Evolutionary conservation across 2,888 invertebrate species (phyloP), one percentile per base, ranked within the genome.

Genomic region (Synanthedon myopaeformis): DNA sequence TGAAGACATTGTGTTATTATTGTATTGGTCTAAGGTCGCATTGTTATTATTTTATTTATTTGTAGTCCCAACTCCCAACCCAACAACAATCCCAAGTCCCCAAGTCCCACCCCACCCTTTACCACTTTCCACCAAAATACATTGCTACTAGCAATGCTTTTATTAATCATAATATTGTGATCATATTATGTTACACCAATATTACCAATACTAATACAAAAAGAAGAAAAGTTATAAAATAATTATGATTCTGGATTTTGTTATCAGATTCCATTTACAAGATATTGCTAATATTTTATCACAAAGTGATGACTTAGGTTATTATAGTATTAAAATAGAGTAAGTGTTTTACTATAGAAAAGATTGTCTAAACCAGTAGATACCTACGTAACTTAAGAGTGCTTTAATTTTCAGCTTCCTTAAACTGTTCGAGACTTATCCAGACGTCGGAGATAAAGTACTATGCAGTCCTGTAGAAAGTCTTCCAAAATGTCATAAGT

Each of bases 281-380:
- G 92, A 93, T 56, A 76, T 94, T 55, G 60, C 90, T 6, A 74
- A 88, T 58, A 91, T 95, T 63, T 74, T 95, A 61, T 79, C 89
- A 57, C 82, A 89, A 60, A 72, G 71, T 4, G 91, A 94, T 71
- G 82, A 79, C 53, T 78, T 89, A 50, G 89, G 90, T 53, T 91
- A 92, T 70, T 93, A 89, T 65, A 89, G 90, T 45, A 82, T 95
- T 52, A 89, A 89, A 67, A 89, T 94, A 52, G 92, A 93, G 94
- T 94, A 88, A 89, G 89, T 79, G 12, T 45, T 13, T 13, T 45
- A 13, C 45, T 35, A 35, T 35, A 23, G 10, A 35, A 35, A 35
- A 35, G 8, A 35, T 35, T 8, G 8, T 35, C 3, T 35, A 35
- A 10, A 35, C 10, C 35, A 28, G 28, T 28, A 28, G 1, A 35